Evolutionary conservation across 2,888 invertebrate species (phyloP), one percentile per base, ranked within the genome.

Genomic region (Dinocampus coccinellae): DNA sequence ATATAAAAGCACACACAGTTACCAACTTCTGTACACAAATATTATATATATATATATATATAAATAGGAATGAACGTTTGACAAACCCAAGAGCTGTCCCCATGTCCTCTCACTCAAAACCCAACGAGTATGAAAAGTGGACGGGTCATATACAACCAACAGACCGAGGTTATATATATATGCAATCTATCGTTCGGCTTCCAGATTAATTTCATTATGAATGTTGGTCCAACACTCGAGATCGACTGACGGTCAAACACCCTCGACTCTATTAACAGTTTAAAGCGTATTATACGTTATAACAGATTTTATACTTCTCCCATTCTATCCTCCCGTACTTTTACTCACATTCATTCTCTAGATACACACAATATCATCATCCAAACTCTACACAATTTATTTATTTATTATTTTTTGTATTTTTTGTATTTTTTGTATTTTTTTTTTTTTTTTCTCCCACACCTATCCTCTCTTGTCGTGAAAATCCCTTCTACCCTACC

Each of bases 171-270:
- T 63, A 65, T 69, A 57, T 61, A 58, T 62, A 13, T 47, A 60
- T 29, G 22, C 47, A 55, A 62, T 76, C 74, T 77, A 76, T 74
- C 75, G 76, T 73, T 74, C 70, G 75, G 79, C 71, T 74, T 76
- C 52, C 79, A 87, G 86, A 87, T 87, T 87, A 87, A 87, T 87
- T 87, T 84, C 84, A 85, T 87, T 86, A 87, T 85, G 82, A 84
- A 84, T 87, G 87, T 87, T 87, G 83, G 85, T 82, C 82, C 83
- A 87, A 87, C 87, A 86, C 87, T 87, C 84, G 86, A 87, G 84
- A 84, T 82, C 82, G 81, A 78, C 80, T 84, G 69, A 78, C 82
- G 79, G 83, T 83, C 85, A 86, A 87, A 85, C 85, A 85, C 83
- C 82, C 85, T 85, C 79, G 76, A 83, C 77, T 79, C 80, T 81